These are phyloP conservation scores for Galeopsomyia nigrocyanea DNA, from an alignment of 2,888 invertebrate species.

Conservation along the genomic window DNA sequence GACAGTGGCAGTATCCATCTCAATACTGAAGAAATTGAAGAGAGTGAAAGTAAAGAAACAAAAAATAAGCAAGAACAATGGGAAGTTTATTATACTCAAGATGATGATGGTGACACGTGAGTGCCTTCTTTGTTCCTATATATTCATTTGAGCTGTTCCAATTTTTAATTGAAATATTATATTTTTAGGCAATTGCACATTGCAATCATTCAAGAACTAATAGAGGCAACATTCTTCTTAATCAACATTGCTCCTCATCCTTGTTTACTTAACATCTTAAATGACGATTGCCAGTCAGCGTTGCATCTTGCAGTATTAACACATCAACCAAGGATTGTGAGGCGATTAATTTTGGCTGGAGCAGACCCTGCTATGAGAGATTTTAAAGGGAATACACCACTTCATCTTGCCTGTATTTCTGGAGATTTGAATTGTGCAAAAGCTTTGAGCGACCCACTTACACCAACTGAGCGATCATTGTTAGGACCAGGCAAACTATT, in stretches of 20 bases:
- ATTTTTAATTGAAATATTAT: not conserved
- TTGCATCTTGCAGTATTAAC: constrained; percentile 90
- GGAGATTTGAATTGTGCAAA: constrained; percentile 80
- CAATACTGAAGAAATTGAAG: constrained; percentile 18
- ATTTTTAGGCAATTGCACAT: constrained; percentile 83
- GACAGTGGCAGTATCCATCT: constrained; percentile 40
- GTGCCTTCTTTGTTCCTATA: constrained; percentile 68
- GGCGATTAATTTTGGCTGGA: constrained; percentile 85
- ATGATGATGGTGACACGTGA: constrained; percentile 92
- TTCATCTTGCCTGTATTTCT: constrained; percentile 84
- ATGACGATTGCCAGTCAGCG: constrained; percentile 85
- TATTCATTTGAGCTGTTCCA: not conserved
- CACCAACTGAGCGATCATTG: constrained; percentile 67
- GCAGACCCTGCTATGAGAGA: constrained; percentile 76
- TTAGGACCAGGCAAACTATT: constrained; percentile 63
- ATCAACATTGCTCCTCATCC: constrained; percentile 85
- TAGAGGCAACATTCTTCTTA: constrained; percentile 80
- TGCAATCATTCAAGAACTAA: constrained; percentile 83
- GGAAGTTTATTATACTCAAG: constrained; percentile 81
- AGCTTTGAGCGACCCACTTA: constrained; percentile 80
- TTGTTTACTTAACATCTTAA: constrained; percentile 82
- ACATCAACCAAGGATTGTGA: constrained; percentile 79
- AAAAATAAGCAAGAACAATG: constrained; percentile 61
- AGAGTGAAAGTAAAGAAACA: not conserved
- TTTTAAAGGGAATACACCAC: constrained; percentile 84